A percentile compares a stretch with the other conserved stretches of the same genome.
phyloP scores from a whole-genome alignment of 2,888 invertebrate genomes.

The Aromia moschata region DNA sequence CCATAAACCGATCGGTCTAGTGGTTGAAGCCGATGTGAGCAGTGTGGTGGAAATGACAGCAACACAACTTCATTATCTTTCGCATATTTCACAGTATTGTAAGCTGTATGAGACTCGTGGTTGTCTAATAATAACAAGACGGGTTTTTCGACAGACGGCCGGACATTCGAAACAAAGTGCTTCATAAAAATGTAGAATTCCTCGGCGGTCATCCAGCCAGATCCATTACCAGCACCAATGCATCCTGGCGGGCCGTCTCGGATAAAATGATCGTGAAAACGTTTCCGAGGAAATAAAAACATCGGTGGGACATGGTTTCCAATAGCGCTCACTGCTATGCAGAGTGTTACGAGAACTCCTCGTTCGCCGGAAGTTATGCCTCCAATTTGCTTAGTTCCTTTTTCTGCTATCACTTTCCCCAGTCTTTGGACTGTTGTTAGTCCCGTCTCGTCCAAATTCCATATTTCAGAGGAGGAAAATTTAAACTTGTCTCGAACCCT shows the following conservation, averaged over 20 bases:
- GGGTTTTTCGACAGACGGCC: background rate
- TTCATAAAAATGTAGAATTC: constrained; percentile 35
- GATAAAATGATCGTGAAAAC: constrained; percentile 36
- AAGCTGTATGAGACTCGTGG: constrained; percentile 3
- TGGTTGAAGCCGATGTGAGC: constrained; percentile 8
- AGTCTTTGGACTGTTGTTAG: constrained; percentile 59
- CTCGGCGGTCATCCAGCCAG: constrained; percentile 45
- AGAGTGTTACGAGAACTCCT: constrained; percentile 52
- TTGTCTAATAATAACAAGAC: background rate
- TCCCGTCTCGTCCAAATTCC: constrained; percentile 57
- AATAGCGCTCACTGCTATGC: constrained; percentile 48
- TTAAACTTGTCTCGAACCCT: constrained; percentile 1
- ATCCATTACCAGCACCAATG: constrained; percentile 39
- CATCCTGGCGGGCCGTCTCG: constrained; percentile 35
- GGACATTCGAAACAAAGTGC: no score
- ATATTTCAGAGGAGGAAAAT: constrained; percentile 9
- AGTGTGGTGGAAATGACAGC: constrained; percentile 9
- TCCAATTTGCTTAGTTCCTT: constrained; percentile 56
- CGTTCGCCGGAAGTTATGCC: constrained; percentile 55
- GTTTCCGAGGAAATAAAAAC: constrained; percentile 54
- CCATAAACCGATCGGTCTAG: background rate
- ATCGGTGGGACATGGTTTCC: constrained; percentile 51
- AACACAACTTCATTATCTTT: background rate
- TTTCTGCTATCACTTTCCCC: constrained; percentile 52
- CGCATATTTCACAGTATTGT: background rate